Conservation (phyloP, 2,797 vertebrate genomes). For the Gephyroberyx darwinii region DNA sequence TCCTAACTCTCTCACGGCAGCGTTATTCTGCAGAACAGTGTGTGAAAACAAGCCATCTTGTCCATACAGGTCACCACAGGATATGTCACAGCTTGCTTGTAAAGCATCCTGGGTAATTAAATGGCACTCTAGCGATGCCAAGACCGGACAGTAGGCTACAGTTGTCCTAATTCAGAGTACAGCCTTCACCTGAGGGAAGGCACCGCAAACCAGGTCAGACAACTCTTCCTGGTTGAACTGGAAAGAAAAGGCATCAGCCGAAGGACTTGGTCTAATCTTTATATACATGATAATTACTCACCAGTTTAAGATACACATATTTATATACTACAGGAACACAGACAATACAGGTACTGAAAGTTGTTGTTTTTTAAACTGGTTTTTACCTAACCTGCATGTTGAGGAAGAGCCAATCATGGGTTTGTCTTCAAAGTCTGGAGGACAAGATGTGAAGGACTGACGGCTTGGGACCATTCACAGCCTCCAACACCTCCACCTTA, state of each 20-base stretch:
- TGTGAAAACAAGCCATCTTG: not conserved
- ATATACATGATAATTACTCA: slow-evolving; percentile 85
- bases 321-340: slow-evolving; percentile 86
- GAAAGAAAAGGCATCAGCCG: slow-evolving; percentile 61
- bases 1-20: no score
- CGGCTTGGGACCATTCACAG: slow-evolving; percentile 6
- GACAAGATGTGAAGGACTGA: slow-evolving; percentile 23
- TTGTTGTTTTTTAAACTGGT: slow-evolving; percentile 32
- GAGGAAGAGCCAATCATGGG: slow-evolving; percentile 71
- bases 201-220: not conserved
- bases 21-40: not conserved
- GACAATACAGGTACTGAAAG: slow-evolving; percentile 85
- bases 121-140: slow-evolving; percentile 25
- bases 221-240: not conserved
- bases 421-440: slow-evolving; percentile 70
- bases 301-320: slow-evolving; percentile 81
- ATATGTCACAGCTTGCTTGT: slow-evolving; percentile 37
- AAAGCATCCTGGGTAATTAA: slow-evolving; percentile 51
- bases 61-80: slow-evolving; percentile 18
- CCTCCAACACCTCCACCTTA: slow-evolving; percentile 1
- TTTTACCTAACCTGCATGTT: slow-evolving; percentile 74
- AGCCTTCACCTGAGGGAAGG: slow-evolving; percentile 6
- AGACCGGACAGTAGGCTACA: slow-evolving; percentile 25
- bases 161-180: slow-evolving; percentile 20
- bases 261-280: slow-evolving; percentile 79